Percentiles rank a stretch among this genome's conserved stretches.
These are phyloP conservation scores for Latrodectus geometricus DNA, from an alignment of 1,140 invertebrate genomes.

Conservation along the genomic window DNA sequence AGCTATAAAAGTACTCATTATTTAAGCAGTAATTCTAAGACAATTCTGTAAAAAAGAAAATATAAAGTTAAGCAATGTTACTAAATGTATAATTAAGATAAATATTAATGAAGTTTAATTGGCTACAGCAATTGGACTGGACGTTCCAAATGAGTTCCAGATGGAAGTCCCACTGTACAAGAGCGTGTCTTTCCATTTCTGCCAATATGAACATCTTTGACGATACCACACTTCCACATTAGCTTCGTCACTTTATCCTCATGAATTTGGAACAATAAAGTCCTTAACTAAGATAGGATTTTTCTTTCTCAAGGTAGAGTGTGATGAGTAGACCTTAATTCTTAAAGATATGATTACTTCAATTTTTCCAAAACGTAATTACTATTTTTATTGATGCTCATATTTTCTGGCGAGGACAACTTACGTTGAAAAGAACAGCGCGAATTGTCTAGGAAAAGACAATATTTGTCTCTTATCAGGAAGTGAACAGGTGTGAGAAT, in stretches of 20 bases:
- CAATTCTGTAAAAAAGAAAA: no score
- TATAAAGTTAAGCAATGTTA: no score
- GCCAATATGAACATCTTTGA: neutral
- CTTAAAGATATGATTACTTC: neutral
- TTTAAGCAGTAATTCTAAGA: no score
- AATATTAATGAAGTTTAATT: neutral
- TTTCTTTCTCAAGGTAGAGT: neutral
- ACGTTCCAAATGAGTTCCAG: neutral
- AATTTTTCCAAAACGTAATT: neutral
- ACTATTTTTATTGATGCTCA: neutral
- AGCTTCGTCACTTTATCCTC: neutral
- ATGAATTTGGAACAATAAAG: neutral
- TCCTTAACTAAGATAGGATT: neutral
- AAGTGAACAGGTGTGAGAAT: slow-evolving; percentile 64
- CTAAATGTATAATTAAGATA: no score
- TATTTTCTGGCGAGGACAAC: neutral
- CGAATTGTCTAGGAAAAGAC: neutral
- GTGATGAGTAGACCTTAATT: slow-evolving; percentile 3
- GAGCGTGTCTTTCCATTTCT: neutral
- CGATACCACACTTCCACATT: neutral
- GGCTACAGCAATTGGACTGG: neutral
- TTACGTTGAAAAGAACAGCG: no score
- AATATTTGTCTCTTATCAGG: neutral
- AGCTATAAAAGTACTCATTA: no score
- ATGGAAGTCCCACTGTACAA: neutral